Evolutionary conservation across 2,797 vertebrate species (phyloP).

Genomic region (Hydrolagus colliei): DNA sequence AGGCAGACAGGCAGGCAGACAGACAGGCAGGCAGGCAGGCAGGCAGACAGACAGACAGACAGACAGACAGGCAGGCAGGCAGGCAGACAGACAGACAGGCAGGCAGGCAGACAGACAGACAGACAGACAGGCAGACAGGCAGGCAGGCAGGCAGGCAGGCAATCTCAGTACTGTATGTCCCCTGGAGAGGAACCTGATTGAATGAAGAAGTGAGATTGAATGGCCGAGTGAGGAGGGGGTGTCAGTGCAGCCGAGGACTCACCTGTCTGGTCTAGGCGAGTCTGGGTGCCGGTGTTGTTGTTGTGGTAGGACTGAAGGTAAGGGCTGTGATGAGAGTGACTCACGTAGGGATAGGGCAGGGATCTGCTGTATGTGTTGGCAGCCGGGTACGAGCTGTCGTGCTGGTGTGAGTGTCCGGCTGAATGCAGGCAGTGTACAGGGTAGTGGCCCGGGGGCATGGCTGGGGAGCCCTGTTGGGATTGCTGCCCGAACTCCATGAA

Average conservation of each 20-base stretch:
- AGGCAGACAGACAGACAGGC: too few relatives aligned
- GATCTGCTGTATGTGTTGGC: slow-evolving; percentile 79
- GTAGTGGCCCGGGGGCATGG: slow-evolving; percentile 90
- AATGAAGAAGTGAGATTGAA: background rate
- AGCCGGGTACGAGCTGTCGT: slow-evolving; percentile 77
- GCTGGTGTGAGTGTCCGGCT: slow-evolving; percentile 82
- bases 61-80: too few relatives aligned
- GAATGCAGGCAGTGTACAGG: slow-evolving; percentile 95
- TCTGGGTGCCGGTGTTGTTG: slow-evolving; percentile 79
- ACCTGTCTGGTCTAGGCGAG: slow-evolving; percentile 92
- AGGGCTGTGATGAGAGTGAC: slow-evolving; percentile 93
- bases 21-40: too few relatives aligned
- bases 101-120: too few relatives aligned
- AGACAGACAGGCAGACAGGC: too few relatives aligned
- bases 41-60: too few relatives aligned
- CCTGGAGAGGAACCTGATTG: background rate
- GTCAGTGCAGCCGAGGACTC: slow-evolving; percentile 55
- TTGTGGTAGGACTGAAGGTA: slow-evolving; percentile 93
- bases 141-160: too few relatives aligned
- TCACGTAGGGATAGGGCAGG: slow-evolving; percentile 89
- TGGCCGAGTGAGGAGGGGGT: background rate
- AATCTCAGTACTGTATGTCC: too few relatives aligned
- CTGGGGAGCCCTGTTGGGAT: slow-evolving; percentile 88
- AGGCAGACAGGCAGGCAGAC: too few relatives aligned
- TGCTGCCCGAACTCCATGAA: slow-evolving; percentile 98